phyloP scores from a whole-genome alignment of 2,113 vertebrate species.

The Piaya cayana region DNA sequence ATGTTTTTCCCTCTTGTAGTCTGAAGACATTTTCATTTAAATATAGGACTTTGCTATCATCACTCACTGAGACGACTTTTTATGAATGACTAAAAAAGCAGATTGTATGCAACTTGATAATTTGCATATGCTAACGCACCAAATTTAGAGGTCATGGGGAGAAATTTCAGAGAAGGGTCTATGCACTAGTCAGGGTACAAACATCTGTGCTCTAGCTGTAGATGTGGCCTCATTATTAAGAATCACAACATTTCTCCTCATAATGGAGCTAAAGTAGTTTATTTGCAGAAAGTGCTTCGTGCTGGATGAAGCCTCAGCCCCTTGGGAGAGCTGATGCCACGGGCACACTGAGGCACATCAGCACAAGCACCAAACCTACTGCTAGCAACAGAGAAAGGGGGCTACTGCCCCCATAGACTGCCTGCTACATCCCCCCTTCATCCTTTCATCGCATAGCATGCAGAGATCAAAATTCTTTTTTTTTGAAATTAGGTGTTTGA shows the following conservation, averaged over 20 bases:
- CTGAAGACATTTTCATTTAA: neutral
- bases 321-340: accelerated
- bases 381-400: accelerated
- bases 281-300: neutral
- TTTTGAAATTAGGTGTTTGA: neutral
- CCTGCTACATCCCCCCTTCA: neutral
- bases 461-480: neutral
- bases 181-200: neutral
- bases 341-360: accelerated
- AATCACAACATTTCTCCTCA: neutral
- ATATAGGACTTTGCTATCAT: neutral
- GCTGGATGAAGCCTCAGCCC: neutral
- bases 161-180: neutral
- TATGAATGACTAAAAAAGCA: neutral
- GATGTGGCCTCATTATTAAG: neutral
- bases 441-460: neutral
- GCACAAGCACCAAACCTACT: neutral
- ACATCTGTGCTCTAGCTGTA: neutral
- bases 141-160: neutral
- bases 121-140: neutral
- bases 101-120: neutral
- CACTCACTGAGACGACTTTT: neutral
- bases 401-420: neutral
- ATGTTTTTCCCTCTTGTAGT: neutral
- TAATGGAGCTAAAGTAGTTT: neutral